Base-by-base conservation (phyloP, 2,113 vertebrate genomes). In the Ceratotherium simum region DNA sequence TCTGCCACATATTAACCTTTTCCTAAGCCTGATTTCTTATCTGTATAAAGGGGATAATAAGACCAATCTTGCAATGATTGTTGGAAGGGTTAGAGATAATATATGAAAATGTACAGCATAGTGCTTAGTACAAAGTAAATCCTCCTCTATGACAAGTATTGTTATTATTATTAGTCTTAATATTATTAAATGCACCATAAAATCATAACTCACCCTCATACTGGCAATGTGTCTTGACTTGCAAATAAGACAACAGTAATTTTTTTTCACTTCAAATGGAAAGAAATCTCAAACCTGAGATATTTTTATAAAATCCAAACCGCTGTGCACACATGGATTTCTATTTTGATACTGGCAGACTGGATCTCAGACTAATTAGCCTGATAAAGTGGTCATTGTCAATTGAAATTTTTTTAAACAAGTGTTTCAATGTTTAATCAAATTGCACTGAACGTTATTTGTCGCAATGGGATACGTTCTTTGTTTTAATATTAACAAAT, bases 401-500 rank as follows among this genome's bases (percentile, higher is more conserved):
- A 64, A 64, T 21, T 87, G 36, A 87, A 75, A 70, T 1, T 60
- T 82, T 48, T 95, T 90, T 65, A 78, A 88, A 64, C 9, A 93
- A 90, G 36, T 48, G 16, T 64, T 64, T 79, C 83, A 81, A 62
- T 46, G 9, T 73, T 65, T 90, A 84, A 64, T 83, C 14, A 92
- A 97, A 89, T 64, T 79, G 16, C 3, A 62, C 10, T 65, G 67
- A 89, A 90, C 33, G 9, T 62, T 62, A 48, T 58, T 21, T 97
- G 60, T 79, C 23, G 60, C 36, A 82, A 42, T 29, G 29, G 12
- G 17, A 91, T 27, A 75, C 0, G 1, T 0, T 87, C 31, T 96
- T 94, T 96, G 39, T 91, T 85, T 94, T 82, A 79, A 46, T 65
- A 82, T 39, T 86, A 91, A 86, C 8, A 90, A 86, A 73, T 48